Conservation (phyloP, 2,888 invertebrate species). For the Drosophila melanocephala region DNA sequence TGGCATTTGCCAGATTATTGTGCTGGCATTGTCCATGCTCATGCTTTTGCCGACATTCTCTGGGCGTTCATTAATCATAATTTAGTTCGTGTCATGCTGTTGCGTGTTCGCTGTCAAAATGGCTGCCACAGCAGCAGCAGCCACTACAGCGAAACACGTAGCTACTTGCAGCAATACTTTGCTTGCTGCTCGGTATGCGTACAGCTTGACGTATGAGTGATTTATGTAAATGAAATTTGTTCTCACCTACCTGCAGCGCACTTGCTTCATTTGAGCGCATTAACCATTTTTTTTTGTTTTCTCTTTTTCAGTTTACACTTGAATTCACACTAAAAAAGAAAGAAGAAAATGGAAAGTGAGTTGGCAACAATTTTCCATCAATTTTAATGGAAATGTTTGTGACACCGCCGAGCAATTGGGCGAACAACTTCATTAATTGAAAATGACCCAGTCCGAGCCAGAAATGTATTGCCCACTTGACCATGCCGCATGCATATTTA, state of each 20-base stretch:
- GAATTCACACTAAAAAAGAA: conserved; percentile 34
- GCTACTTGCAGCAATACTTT: conserved; percentile 30
- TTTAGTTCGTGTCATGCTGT: conserved; percentile 68
- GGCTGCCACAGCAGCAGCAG: conserved; percentile 28
- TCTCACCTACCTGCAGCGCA: conserved; percentile 39
- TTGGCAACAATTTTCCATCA: conserved; percentile 41
- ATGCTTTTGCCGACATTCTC: conserved; percentile 13
- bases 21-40: not conserved
- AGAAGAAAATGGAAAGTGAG: conserved; percentile 36
- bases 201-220: conserved; percentile 70
- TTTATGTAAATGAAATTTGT: conserved; percentile 75
- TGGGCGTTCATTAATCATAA: conserved; percentile 66
- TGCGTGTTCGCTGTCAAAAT: conserved; percentile 63
- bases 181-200: conserved; percentile 15
- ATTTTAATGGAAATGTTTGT: conserved; percentile 35
- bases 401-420: conserved; percentile 24
- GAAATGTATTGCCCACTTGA: conserved; percentile 32
- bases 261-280: conserved; percentile 38
- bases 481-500: conserved; percentile 54
- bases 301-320: conserved; percentile 13
- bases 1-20: conserved; percentile 20
- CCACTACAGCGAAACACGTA: conserved; percentile 17
- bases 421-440: conserved; percentile 47
- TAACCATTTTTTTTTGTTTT: not conserved
- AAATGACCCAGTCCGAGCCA: conserved; percentile 23